phyloP scores from a whole-genome alignment of 2,888 invertebrate genomes.

The Papilio elwesi region DNA sequence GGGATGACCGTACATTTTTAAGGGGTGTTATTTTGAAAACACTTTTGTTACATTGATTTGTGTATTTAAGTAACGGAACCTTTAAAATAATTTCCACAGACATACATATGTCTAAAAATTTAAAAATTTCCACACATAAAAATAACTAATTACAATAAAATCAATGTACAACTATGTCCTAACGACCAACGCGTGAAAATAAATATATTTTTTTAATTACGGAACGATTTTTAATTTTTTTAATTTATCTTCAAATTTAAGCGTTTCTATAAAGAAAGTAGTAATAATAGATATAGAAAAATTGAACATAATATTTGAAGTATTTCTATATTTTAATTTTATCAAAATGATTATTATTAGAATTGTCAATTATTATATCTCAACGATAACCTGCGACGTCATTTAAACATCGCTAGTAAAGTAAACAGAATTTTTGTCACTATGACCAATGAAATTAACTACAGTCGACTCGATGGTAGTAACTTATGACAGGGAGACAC shows the following conservation, averaged over 20 bases:
- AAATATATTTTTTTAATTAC: too few species aligned
- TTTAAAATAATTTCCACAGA: too few species aligned
- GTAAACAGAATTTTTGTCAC: constrained; percentile 84
- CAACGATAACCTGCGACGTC: constrained; percentile 61
- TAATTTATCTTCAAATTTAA: too few species aligned
- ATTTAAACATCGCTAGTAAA: constrained; percentile 66
- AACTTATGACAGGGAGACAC: constrained; percentile 78
- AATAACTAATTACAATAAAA: too few species aligned
- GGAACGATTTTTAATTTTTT: too few species aligned
- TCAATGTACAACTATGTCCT: too few species aligned
- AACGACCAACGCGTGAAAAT: too few species aligned
- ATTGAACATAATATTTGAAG: background rate
- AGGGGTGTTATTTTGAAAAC: background rate
- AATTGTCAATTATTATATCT: constrained; percentile 48
- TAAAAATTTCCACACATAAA: too few species aligned
- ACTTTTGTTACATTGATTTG: background rate
- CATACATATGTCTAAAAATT: too few species aligned
- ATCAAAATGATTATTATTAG: background rate
- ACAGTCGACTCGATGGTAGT: constrained; percentile 62
- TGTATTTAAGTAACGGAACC: background rate
- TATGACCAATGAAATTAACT: constrained; percentile 81
- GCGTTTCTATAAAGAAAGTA: too few species aligned
- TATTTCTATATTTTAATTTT: background rate
- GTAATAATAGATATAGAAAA: too few species aligned
- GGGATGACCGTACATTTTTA: constrained; percentile 21